Base-by-base conservation (phyloP, 2,888 invertebrate species). In the Lymantria dispar region DNA sequence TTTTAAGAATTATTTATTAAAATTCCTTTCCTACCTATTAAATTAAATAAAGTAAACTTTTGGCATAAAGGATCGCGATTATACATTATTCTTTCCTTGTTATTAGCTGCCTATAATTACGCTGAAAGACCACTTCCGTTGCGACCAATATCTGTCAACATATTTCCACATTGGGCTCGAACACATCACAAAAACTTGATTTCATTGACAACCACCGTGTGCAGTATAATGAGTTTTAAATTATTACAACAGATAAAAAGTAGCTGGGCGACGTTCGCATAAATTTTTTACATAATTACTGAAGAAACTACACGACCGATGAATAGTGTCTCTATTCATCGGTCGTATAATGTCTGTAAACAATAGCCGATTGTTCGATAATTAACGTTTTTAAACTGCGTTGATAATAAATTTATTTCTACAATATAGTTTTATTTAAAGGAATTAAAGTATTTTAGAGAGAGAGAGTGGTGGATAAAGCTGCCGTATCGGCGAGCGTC, bases 151-250 rank as follows among this genome's bases (percentile, higher is more conserved):
- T 89, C 86, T 89, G 89, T 88, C 89, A 88, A 84, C 87, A 86
- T 88, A 85, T 87, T 88, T 89, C 85, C 87, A 87, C 83, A 82
- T 85, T 81, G 83, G 80, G 78, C 69, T 78, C 74, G 75, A 76
- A 81, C 78, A 83, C 89, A 88, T 90, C 89, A 88, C 87, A 90
- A 90, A 87, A 89, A 89, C 89, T 85, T 74, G 88, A 84, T 90
- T 86, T 83, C 89, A 89, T 88, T 89, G 89, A 88, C 87, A 83
- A 80, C 83, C 76, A 78, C 76, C 80, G 82, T 80, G 80, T 80
- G 80, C 78, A 80, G 82, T 75, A 85, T 91, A 91, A 91, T 90
- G 87, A 87, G 83, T 87, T 87, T 88, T 88, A 90, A 90, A 89
- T 91, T 88, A 90, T 88, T 85, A 83, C 83, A 77, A 83, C 78